Evolutionary conservation across 2,797 vertebrate genomes (phyloP), one percentile per base, ranked within the genome.

Genomic region (Bryconaethiops microstoma): DNA sequence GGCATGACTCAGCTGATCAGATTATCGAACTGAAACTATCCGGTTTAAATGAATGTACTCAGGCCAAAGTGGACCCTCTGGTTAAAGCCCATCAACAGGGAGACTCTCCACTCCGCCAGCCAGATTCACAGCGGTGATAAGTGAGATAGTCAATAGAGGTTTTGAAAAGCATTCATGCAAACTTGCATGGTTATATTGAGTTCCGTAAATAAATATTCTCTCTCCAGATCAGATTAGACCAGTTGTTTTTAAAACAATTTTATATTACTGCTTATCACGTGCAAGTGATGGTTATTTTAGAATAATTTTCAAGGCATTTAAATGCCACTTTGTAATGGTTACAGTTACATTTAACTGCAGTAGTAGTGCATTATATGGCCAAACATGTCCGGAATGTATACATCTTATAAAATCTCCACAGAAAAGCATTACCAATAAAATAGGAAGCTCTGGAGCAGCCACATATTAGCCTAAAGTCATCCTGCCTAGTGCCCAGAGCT

Each of bases 131-230:
- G 16, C 21, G 59, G 48, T 60, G 54, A 19, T 52, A 35, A 19
- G 23, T 45, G 59, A 64, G 52, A 57, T 39, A 40, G 68, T 35
- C 12, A 21, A 45, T 35, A 73, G 17, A 14, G 71, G 17, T 78
- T 52, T 78, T 5, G 59, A 73, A 70, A 39, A 17, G 63, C 63
- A 39, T 39, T 65, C 54, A 57, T 40, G 19, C 52, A 57, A 73
- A 21, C 9, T 19, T 73, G 54, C 29, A 5, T 21, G 70, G 1
- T 29, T 29, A 29, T 29, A 29, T 16, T 21, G 5, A 74, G n/a
- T 25, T 3, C 16, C 35, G 17, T 54, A 16, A 55, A 72, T 23
- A 62, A 23, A 60, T 60, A 60, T 70, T 21, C 40, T 48, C 23
- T 7, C 1, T 25, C 59, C 12, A 60, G 39, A 78, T 70, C 60